Evolutionary conservation across 2,888 invertebrate genomes (phyloP), one percentile per base, ranked within the genome.

Genomic region (Cotesia congregata): DNA sequence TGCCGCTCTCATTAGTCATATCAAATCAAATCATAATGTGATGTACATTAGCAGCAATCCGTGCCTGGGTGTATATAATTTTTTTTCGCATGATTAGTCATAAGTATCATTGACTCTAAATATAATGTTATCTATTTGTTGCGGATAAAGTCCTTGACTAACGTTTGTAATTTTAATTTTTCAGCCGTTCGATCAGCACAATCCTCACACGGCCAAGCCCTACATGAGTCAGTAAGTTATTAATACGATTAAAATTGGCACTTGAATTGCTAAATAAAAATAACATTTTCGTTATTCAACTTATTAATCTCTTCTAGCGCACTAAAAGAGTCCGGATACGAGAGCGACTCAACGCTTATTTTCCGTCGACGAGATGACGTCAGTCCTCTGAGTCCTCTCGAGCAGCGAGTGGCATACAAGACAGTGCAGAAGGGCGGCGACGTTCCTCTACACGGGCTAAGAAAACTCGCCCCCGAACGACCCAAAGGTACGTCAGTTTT

Each of bases 351-450:
- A 5, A 96, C 96, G 65, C 91, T 97, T 77, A 93, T 97, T 74
- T 96, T 97, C 90, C 94, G 95, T 82, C 93, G 95, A 75, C 93
- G 94, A 78, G 94, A 95, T 82, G 92, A 93, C 82, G 91, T 91
- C 60, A 92, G 92, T 67, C 92, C 93, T 0, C 90, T 96, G 74
- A 96, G 95, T 82, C 96, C 96, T 0, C 92, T 94, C n/a, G 96
- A 97, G 86, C 94, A 96, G 83, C 93, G 94, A 79, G 93, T 94
- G 79, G 95, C 95, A 9, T 98, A 98, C 90, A 94, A 95, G 86
- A 94, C 93, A 80, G 93, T 98, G 76, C 98, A 98, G 88, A 94
- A 95, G 77, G 98, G 98, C 0, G 98, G 98, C 0, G 98, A 98
- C 90, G 97, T 98, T 1, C 98, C 98, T 0, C 91, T 97, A 7